phyloP scores from a whole-genome alignment of 2,888 invertebrate genomes.

The Andrena trimmerana region DNA sequence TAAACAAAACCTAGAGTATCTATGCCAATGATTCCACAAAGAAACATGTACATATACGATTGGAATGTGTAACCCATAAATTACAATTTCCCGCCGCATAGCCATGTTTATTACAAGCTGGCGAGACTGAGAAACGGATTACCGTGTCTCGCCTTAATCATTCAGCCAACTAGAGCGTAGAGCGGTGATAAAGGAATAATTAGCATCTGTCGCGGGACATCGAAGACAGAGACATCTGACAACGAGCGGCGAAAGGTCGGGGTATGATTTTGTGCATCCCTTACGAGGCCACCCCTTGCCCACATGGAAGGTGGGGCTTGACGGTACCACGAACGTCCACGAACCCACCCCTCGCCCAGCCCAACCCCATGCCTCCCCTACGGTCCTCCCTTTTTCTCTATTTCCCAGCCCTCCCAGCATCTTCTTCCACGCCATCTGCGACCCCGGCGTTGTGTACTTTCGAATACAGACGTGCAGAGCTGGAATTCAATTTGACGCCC shows the following conservation, averaged over 20 bases:
- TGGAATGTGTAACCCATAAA: conserved; percentile 33
- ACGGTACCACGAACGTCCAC: conserved; percentile 68
- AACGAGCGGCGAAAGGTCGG: conserved; percentile 72
- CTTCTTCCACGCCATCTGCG: conserved; percentile 75
- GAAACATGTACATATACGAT: neutral
- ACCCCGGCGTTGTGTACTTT: conserved; percentile 43
- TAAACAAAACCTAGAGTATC: neutral
- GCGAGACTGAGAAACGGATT: conserved; percentile 61
- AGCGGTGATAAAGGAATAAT: conserved; percentile 54
- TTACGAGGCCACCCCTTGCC: conserved; percentile 72
- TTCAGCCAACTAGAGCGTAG: conserved; percentile 42
- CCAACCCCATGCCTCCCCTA: conserved; percentile 64
- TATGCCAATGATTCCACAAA: neutral
- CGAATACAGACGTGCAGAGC: conserved; percentile 27
- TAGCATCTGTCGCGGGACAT: conserved; percentile 60
- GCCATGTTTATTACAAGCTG: conserved; percentile 39
- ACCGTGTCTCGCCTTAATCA: conserved; percentile 52
- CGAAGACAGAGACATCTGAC: conserved; percentile 78
- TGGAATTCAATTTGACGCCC: conserved; percentile 57
- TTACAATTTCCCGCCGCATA: conserved; percentile 28
- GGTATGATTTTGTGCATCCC: conserved; percentile 79
- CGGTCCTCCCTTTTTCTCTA: conserved; percentile 74
- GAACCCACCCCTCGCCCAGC: conserved; percentile 75
- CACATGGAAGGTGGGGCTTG: conserved; percentile 77
- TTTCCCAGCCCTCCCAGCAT: conserved; percentile 69